phyloP scores from a whole-genome alignment of 2,888 invertebrate genomes.

The Heliconius erato region DNA sequence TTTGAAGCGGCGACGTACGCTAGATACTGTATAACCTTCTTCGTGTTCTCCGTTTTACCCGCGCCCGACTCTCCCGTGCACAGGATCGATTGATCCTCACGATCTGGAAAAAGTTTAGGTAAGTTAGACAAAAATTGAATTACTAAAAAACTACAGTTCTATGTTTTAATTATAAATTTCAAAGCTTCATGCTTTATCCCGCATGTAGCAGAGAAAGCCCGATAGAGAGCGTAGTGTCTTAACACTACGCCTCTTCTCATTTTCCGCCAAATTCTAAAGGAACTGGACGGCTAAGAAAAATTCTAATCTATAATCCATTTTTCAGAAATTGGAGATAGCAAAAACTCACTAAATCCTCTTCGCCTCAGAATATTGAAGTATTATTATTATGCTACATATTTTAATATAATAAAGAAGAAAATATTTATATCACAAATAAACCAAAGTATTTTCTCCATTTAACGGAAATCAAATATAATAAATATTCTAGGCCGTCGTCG shows the following conservation, averaged over 20 bases:
- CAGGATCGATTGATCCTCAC: slow-evolving; percentile 99
- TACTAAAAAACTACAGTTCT: too few species aligned
- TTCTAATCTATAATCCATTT: too few species aligned
- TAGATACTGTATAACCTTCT: slow-evolving; percentile 99
- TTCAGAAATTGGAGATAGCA: too few species aligned
- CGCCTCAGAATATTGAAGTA: too few species aligned
- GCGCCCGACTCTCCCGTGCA: slow-evolving; percentile 99
- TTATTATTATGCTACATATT: too few species aligned
- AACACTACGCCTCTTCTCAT: too few species aligned
- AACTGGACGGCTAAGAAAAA: background rate
- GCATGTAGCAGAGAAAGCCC: too few species aligned
- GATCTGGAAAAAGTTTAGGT: slow-evolving; percentile 88
- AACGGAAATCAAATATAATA: background rate
- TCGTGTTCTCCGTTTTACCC: slow-evolving; percentile 99
- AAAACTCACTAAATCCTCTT: too few species aligned
- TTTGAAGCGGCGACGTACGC: slow-evolving; percentile 99
- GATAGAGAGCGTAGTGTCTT: background rate
- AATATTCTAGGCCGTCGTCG: background rate
- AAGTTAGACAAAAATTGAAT: too few species aligned
- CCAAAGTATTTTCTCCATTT: background rate
- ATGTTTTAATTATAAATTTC: background rate
- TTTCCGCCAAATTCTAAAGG: background rate
- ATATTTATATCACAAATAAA: background rate
- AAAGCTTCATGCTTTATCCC: background rate
- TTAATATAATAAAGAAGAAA: too few species aligned